Conservation (phyloP, 2,888 invertebrate genomes). For the Macaria liturata region DNA sequence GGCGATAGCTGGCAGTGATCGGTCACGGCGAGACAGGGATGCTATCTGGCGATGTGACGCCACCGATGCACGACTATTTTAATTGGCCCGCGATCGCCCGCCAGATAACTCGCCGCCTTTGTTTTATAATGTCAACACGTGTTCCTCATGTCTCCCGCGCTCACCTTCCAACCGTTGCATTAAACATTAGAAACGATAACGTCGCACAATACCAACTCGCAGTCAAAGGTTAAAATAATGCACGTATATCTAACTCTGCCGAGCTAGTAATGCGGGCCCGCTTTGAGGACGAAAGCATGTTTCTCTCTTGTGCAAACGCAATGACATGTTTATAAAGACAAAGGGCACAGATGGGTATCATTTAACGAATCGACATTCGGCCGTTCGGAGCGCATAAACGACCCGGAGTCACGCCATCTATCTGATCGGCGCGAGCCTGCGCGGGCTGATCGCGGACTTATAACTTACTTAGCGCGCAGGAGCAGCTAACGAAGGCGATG, state of each 20-base stretch:
- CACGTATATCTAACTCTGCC: slow-evolving; percentile 48
- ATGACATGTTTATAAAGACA: slow-evolving; percentile 81
- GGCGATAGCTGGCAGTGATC: slow-evolving; percentile 57
- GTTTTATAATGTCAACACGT: slow-evolving; percentile 69
- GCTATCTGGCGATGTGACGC: slow-evolving; percentile 76
- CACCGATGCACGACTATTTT: slow-evolving; percentile 81
- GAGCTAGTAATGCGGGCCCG: slow-evolving; percentile 64
- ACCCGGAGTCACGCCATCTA: slow-evolving; percentile 81
- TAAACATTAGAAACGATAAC: slow-evolving; percentile 24
- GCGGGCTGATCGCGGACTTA: slow-evolving; percentile 71
- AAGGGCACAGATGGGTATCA: slow-evolving; percentile 78
- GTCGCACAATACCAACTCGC: slow-evolving; percentile 22
- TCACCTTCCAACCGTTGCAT: slow-evolving; percentile 31
- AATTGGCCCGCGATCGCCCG: slow-evolving; percentile 76
- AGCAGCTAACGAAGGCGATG: slow-evolving; percentile 75
- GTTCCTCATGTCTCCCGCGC: slow-evolving; percentile 60
- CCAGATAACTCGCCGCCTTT: slow-evolving; percentile 71
- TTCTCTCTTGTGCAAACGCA: slow-evolving; percentile 60
- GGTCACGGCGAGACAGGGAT: slow-evolving; percentile 73
- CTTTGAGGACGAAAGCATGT: slow-evolving; percentile 61
- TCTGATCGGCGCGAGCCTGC: slow-evolving; percentile 71
- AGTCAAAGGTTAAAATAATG: slow-evolving; percentile 49
- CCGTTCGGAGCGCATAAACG: slow-evolving; percentile 74
- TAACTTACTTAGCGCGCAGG: slow-evolving; percentile 80
- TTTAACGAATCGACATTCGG: slow-evolving; percentile 79